phyloP scores from a whole-genome alignment of 2,797 vertebrate genomes.

The Lophius americanus region DNA sequence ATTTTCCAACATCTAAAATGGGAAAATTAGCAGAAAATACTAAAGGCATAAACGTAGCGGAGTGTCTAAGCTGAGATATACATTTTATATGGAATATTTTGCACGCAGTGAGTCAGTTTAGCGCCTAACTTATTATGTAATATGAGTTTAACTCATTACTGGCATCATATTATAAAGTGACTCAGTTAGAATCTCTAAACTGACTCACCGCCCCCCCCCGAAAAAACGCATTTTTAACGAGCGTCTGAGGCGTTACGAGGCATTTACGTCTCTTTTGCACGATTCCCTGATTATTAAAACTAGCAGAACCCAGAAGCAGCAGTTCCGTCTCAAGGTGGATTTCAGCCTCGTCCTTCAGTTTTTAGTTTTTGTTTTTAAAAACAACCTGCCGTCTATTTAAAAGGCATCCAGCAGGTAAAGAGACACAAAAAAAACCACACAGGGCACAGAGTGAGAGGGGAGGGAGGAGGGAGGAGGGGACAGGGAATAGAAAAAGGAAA shows the following conservation, averaged over 20 bases:
- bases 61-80: too few relatives aligned
- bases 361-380: constrained; percentile 19
- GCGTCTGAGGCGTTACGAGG: neutral
- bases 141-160: too few relatives aligned
- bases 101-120: too few relatives aligned
- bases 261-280: constrained; percentile 25
- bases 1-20: too few relatives aligned
- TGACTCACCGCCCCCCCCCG: too few relatives aligned
- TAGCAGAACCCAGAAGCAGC: neutral
- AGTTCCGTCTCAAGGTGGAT: constrained; percentile 29
- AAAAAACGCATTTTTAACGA: neutral
- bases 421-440: constrained; percentile 17
- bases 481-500: constrained; percentile 58
- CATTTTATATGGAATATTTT: too few relatives aligned
- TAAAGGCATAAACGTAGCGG: too few relatives aligned
- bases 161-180: too few relatives aligned
- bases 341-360: constrained; percentile 7
- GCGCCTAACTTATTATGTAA: neutral
- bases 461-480: constrained; percentile 27
- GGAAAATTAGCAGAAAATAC: too few relatives aligned
- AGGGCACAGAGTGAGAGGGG: constrained; percentile 61
- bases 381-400: constrained; percentile 41
- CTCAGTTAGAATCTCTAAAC: too few relatives aligned
- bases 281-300: constrained; percentile 43
- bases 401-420: constrained; percentile 68